Percentiles rank a stretch among this genome's conserved stretches.
These are phyloP conservation scores for Parazoanthus darwini DNA, from an alignment of 92 coral and sea anemone genomes.

Conservation along the genomic window DNA sequence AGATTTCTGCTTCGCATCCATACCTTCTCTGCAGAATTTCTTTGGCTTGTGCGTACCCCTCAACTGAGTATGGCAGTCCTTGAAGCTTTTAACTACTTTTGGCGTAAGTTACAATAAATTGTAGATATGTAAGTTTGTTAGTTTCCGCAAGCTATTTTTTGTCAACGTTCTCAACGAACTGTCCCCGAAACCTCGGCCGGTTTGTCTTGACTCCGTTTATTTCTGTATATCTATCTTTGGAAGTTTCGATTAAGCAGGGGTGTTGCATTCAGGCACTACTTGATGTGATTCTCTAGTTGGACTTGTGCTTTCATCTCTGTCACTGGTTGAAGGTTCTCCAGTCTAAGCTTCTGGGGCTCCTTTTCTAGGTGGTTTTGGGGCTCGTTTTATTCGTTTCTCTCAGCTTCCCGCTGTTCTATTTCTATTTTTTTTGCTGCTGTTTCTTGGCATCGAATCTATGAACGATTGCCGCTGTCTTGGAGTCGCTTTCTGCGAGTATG, in stretches of 20 bases:
- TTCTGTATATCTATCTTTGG: neutral
- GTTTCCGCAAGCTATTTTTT: neutral
- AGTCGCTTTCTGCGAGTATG: neutral
- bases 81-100: neutral
- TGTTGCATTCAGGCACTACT: neutral
- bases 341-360: neutral
- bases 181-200: constrained; percentile 39
- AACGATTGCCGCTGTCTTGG: neutral
- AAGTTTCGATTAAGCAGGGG: neutral
- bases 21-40: constrained; percentile 15
- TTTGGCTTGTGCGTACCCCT: constrained; percentile 33
- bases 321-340: constrained; percentile 8
- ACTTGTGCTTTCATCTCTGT: neutral
- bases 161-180: constrained; percentile 20
- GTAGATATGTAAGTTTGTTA: constrained; percentile 9
- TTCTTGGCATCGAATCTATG: neutral
- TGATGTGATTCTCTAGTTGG: neutral
- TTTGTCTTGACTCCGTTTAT: neutral
- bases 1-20: neutral
- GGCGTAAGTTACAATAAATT: constrained; percentile 2
- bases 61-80: constrained; percentile 25
- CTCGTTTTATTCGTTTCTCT: neutral
- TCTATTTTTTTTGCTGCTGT: neutral
- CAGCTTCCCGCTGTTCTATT: neutral
- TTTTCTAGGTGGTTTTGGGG: neutral